These are phyloP conservation scores for Hololepta plana DNA, from an alignment of 2,888 invertebrate genomes.

Conservation along the genomic window DNA sequence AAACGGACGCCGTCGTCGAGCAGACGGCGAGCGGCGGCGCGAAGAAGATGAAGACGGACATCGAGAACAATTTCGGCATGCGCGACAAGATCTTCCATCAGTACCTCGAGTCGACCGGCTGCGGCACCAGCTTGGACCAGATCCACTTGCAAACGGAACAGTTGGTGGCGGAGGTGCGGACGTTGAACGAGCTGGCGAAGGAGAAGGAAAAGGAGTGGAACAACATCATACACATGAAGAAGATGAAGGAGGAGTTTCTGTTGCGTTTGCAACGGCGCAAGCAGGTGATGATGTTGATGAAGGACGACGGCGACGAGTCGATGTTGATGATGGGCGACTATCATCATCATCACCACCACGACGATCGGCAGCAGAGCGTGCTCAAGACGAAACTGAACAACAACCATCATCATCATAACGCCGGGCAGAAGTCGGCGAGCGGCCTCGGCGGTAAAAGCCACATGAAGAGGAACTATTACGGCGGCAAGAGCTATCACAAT, in stretches of 20 bases:
- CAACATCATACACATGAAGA: constrained; percentile 61
- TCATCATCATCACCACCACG: too few relatives aligned
- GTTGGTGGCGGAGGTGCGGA: constrained; percentile 45
- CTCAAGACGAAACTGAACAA: constrained; percentile 4
- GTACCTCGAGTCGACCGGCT: constrained; percentile 42
- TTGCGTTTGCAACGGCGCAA: constrained; percentile 50
- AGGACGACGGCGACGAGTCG: too few relatives aligned
- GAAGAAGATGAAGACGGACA: constrained; percentile 16
- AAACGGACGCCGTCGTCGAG: constrained; percentile 14
- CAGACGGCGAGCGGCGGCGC: constrained; percentile 14
- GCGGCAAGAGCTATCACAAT: constrained; percentile 6
- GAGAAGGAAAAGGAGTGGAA: constrained; percentile 80
- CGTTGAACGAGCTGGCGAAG: constrained; percentile 50
- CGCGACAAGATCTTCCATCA: constrained; percentile 40
- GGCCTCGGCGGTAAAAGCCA: constrained; percentile 1
- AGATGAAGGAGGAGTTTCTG: constrained; percentile 68
- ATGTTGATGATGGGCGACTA: too few relatives aligned
- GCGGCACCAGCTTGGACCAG: constrained; percentile 40
- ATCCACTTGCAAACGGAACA: constrained; percentile 46
- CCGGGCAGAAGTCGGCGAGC: constrained; percentile 3
- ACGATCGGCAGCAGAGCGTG: constrained; percentile 5
- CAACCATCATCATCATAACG: constrained; percentile 3
- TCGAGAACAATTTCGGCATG: constrained; percentile 22
- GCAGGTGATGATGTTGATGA: constrained; percentile 36
- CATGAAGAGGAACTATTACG: constrained; percentile 7